A percentile compares a stretch with the other conserved stretches of the same genome.
These are phyloP conservation scores for Phymatocera aterrima DNA, from an alignment of 2,888 invertebrate species.

Conservation along the genomic window DNA sequence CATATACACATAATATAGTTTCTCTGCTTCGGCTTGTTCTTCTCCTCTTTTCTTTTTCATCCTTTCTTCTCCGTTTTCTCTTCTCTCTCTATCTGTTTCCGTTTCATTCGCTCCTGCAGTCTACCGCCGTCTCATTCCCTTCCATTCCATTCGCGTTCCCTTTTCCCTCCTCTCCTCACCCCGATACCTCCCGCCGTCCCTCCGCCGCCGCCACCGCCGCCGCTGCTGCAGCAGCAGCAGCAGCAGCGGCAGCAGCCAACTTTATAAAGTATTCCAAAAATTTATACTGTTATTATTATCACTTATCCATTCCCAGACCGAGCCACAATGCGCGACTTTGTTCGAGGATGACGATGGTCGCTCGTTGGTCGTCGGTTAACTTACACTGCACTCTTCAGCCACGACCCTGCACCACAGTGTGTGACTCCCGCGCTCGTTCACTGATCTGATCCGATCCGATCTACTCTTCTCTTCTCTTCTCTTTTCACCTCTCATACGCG, in stretches of 20 bases:
- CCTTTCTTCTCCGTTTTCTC: conserved; percentile 47
- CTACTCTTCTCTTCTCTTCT: no score
- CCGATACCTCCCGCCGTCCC: not conserved
- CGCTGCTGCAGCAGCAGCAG: conserved; percentile 39
- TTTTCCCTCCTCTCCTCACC: conserved; percentile 37
- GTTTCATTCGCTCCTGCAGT: conserved; percentile 46
- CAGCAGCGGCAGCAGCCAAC: conserved; percentile 35
- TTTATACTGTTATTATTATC: conserved; percentile 67
- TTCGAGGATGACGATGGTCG: conserved; percentile 47
- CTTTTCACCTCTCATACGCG: no score
- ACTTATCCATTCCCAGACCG: conserved; percentile 58
- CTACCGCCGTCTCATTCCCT: conserved; percentile 40
- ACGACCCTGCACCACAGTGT: not conserved
- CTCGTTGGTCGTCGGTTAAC: not conserved
- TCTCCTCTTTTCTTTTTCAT: conserved; percentile 47
- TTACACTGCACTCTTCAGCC: no score
- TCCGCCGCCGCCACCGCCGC: conserved; percentile 29
- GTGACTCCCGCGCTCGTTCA: not conserved
- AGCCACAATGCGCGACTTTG: conserved; percentile 57
- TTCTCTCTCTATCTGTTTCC: conserved; percentile 53
- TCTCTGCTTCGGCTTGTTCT: conserved; percentile 47
- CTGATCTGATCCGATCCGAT: conserved; percentile 9
- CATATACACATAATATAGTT: conserved; percentile 23
- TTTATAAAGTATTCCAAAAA: conserved; percentile 67
- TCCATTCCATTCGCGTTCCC: conserved; percentile 21